Evolutionary conservation across 2,113 vertebrate species (phyloP).

Genomic region (Pungitius pungitius): DNA sequence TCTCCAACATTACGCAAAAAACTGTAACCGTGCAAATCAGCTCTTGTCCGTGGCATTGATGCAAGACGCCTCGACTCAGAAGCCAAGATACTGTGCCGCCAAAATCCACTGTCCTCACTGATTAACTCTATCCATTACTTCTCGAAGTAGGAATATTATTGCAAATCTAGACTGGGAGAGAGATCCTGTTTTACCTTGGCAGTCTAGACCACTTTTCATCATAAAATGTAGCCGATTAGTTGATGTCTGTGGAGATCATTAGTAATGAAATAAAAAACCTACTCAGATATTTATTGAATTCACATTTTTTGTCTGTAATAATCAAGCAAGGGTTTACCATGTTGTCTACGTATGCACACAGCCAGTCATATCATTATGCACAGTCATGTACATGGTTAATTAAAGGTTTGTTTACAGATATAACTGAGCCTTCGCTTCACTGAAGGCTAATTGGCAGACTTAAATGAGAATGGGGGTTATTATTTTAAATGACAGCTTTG

Average conservation of each 20-base stretch:
- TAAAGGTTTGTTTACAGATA: conserved; percentile 58
- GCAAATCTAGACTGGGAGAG: conserved; percentile 42
- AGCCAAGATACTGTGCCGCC: conserved; percentile 29
- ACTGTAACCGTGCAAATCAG: conserved; percentile 53
- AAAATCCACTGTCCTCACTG: conserved; percentile 60
- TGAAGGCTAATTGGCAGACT: conserved; percentile 51
- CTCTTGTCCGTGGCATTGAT: conserved; percentile 48
- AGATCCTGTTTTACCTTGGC: conserved; percentile 50
- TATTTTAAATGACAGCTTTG: conserved; percentile 48
- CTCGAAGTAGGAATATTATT: conserved; percentile 39
- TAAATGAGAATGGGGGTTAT: conserved; percentile 42
- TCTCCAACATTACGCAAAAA: conserved; percentile 26
- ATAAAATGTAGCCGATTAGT: conserved; percentile 8
- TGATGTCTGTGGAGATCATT: conserved; percentile 35
- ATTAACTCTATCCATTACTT: conserved; percentile 63
- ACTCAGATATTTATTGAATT: conserved; percentile 17
- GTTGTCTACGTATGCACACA: conserved; percentile 34
- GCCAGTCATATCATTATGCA: conserved; percentile 43
- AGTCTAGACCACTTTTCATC: conserved; percentile 28
- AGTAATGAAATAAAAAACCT: neutral
- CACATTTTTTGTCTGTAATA: conserved; percentile 8
- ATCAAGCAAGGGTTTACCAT: conserved; percentile 22
- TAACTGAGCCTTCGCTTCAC: conserved; percentile 24
- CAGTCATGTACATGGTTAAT: conserved; percentile 49
- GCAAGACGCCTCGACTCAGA: conserved; percentile 22